Evolutionary conservation across 2,797 vertebrate species (phyloP).

Genomic region (Hyperoplus immaculatus): DNA sequence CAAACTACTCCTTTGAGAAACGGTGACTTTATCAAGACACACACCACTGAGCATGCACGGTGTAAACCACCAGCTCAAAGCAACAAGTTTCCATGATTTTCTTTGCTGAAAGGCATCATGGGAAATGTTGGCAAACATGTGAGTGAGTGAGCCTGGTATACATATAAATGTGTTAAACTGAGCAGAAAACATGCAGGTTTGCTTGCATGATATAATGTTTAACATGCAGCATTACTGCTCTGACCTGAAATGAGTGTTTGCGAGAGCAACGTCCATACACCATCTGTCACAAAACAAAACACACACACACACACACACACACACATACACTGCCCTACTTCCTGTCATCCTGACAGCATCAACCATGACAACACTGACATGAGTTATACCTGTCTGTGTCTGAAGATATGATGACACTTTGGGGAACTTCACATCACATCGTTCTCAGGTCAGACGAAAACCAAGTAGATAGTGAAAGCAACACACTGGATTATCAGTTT

Average conservation of each 20-base stretch:
- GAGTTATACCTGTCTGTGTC: constrained; percentile 24
- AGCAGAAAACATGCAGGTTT: neutral
- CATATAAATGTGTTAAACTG: neutral
- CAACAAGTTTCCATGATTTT: neutral
- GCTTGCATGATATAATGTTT: neutral
- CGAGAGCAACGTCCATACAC: constrained; percentile 20
- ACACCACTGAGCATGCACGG: neutral
- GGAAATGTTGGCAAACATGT: constrained; percentile 11
- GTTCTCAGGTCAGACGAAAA: constrained; percentile 5
- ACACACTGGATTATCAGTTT: neutral
- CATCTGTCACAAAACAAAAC: constrained; percentile 35
- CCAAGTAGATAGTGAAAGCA: neutral
- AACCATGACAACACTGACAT: constrained; percentile 30
- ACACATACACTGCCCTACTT: constrained; percentile 45
- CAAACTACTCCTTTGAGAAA: neutral
- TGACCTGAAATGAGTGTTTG: constrained; percentile 17
- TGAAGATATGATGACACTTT: constrained; percentile 6
- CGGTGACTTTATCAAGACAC: neutral
- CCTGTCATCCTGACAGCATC: constrained; percentile 34
- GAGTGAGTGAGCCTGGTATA: neutral
- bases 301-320: constrained; percentile 28
- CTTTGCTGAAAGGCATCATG: constrained; percentile 12
- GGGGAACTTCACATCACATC: neutral
- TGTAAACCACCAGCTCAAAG: neutral
- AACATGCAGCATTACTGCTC: neutral